These are phyloP conservation scores for Zaprionus camerounensis DNA, from an alignment of 1,140 invertebrate species.

Conservation along the genomic window DNA sequence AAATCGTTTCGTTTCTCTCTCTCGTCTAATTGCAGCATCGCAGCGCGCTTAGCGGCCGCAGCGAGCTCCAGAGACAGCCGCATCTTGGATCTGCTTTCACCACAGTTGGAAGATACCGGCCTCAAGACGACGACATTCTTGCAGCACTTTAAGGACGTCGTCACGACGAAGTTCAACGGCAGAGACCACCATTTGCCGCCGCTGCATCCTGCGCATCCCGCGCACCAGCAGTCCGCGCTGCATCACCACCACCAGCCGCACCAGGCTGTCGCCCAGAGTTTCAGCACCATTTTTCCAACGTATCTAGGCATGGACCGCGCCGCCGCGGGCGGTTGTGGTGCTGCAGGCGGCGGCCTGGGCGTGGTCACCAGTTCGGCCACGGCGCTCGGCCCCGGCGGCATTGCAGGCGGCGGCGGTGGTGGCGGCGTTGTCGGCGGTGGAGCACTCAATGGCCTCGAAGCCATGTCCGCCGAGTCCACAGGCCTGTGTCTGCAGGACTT, in stretches of 20 bases:
- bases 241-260: constrained; percentile 81
- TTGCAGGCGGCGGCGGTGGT: constrained; percentile 75
- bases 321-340: constrained; percentile 75
- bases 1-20: constrained; percentile 2
- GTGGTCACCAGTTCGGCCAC: constrained; percentile 85
- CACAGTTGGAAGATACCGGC: constrained; percentile 83
- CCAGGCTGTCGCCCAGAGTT: constrained; percentile 82
- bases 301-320: constrained; percentile 83
- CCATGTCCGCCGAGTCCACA: constrained; percentile 80
- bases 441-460: constrained; percentile 87
- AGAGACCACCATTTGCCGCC: constrained; percentile 81
- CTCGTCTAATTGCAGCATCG: constrained; percentile 50
- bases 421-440: constrained; percentile 85
- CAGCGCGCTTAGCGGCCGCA: constrained; percentile 36
- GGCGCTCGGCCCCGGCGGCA: constrained; percentile 82
- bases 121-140: constrained; percentile 84
- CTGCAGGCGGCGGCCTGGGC: constrained; percentile 82
- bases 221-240: constrained; percentile 78
- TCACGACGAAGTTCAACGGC: constrained; percentile 84
- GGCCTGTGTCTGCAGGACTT: constrained; percentile 90
- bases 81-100: constrained; percentile 80
- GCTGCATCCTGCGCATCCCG: constrained; percentile 74
- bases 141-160: constrained; percentile 84
- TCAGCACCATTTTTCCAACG: constrained; percentile 83
- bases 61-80: constrained; percentile 70